phyloP scores from a whole-genome alignment of 2,888 invertebrate species.

The Phanerotoma sp. region DNA sequence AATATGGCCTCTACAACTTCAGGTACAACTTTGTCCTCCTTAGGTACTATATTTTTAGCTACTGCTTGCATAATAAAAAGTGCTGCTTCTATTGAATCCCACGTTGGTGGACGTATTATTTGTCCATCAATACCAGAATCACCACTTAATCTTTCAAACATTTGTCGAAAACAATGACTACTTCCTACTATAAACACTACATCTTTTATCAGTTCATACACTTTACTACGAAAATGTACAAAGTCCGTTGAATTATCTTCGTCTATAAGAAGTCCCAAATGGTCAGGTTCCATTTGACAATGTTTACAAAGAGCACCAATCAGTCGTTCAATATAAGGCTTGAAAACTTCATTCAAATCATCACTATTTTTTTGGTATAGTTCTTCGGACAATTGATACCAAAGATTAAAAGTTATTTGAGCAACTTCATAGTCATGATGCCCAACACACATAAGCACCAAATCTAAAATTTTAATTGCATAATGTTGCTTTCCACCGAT shows the following conservation, averaged over 20 bases:
- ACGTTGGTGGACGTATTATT: slow-evolving; percentile 68
- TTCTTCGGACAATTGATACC: slow-evolving; percentile 95
- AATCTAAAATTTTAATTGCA: slow-evolving; percentile 81
- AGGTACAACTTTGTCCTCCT: slow-evolving; percentile 89
- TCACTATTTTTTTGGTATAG: slow-evolving; percentile 86
- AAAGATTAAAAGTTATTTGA: slow-evolving; percentile 91
- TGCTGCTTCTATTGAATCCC: slow-evolving; percentile 94
- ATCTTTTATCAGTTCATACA: slow-evolving; percentile 92
- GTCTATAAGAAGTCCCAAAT: slow-evolving; percentile 57
- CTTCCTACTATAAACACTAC: slow-evolving; percentile 96
- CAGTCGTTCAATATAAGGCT: slow-evolving; percentile 88
- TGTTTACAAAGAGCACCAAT: slow-evolving; percentile 87
- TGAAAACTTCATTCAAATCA: slow-evolving; percentile 77
- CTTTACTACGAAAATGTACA: slow-evolving; percentile 79
- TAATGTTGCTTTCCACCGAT: slow-evolving; percentile 69
- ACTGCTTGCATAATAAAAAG: slow-evolving; percentile 94
- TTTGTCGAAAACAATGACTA: slow-evolving; percentile 86
- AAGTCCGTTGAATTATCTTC: slow-evolving; percentile 66
- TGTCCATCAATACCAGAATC: slow-evolving; percentile 42
- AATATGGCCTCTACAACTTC: slow-evolving; percentile 91
- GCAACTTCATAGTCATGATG: slow-evolving; percentile 95
- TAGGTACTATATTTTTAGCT: slow-evolving; percentile 90
- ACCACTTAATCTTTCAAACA: slow-evolving; percentile 71
- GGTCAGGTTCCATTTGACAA: slow-evolving; percentile 95
- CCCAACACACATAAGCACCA: slow-evolving; percentile 88